phyloP scores from a whole-genome alignment of 2,797 vertebrate species.

The Tenualosa ilisha region DNA sequence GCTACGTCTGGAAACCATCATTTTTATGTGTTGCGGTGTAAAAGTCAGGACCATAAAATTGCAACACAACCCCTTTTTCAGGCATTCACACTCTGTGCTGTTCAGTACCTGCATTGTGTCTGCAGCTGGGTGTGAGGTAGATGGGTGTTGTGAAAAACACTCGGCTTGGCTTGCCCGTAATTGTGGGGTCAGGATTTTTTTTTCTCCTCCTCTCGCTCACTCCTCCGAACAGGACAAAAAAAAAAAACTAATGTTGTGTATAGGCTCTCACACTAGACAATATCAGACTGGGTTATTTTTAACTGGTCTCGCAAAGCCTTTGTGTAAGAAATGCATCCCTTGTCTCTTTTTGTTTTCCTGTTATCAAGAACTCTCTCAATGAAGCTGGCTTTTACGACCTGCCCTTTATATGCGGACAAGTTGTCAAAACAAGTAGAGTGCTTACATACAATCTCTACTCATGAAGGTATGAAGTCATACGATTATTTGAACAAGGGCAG shows the following conservation, averaged over 20 bases:
- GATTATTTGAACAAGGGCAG: constrained; percentile 5
- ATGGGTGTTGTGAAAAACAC: constrained; percentile 23
- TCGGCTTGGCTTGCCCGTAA: background rate
- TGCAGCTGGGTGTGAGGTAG: constrained; percentile 42
- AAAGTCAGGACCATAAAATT: constrained; percentile 62
- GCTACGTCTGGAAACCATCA: constrained; percentile 69
- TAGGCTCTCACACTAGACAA: constrained; percentile 40
- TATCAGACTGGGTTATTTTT: constrained; percentile 43
- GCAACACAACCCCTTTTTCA: constrained; percentile 55
- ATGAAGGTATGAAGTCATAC: background rate
- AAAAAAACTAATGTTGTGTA: constrained; percentile 43
- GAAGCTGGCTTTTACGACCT: background rate
- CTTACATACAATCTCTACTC: constrained; percentile 3
- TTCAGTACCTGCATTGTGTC: constrained; percentile 43
- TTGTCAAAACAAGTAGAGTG: background rate
- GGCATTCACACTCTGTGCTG: constrained; percentile 37
- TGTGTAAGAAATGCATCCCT: constrained; percentile 36
- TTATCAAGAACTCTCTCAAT: background rate
- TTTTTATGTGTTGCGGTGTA: constrained; percentile 64
- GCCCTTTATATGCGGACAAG: background rate
- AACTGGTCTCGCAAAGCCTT: constrained; percentile 44
- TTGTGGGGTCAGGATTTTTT: constrained; percentile 7
- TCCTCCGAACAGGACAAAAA: constrained; percentile 44
- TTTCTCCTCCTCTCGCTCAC: background rate
- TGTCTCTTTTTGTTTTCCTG: constrained; percentile 19